Evolutionary conservation across 2,888 invertebrate species (phyloP).

Genomic region (Chamaedrilus cognettii): DNA sequence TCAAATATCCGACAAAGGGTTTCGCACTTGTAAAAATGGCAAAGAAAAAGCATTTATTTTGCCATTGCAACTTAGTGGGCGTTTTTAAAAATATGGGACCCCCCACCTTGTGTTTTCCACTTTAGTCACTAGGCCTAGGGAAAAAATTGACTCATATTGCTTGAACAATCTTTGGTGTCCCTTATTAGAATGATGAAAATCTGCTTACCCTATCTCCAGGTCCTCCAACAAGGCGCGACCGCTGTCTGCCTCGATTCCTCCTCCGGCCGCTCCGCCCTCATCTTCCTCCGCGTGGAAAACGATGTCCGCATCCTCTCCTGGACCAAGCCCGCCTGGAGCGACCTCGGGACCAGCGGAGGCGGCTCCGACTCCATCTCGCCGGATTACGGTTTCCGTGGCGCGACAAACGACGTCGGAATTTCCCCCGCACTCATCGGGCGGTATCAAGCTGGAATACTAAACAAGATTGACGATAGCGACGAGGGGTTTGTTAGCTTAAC

Average conservation of each 20-base stretch:
- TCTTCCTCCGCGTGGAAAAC: slow-evolving; percentile 79
- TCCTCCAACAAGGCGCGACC: slow-evolving; percentile 74
- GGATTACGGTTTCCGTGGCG: slow-evolving; percentile 14
- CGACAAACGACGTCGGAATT: slow-evolving; percentile 8
- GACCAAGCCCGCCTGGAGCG: slow-evolving; percentile 63
- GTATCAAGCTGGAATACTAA: slow-evolving; percentile 6
- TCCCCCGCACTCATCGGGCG: slow-evolving; percentile 7
- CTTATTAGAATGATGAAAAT: no score
- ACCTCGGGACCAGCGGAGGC: slow-evolving; percentile 36
- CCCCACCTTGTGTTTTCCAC: no score
- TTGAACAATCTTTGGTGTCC: no score
- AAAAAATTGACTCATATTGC: no score
- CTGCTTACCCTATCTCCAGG: no score
- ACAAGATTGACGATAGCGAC: slow-evolving; percentile 59
- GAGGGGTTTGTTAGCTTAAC: slow-evolving; percentile 79
- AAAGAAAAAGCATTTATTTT: no score
- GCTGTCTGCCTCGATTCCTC: slow-evolving; percentile 73
- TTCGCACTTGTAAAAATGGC: no score
- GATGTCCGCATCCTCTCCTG: slow-evolving; percentile 84
- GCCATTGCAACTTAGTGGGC: no score
- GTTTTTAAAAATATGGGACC: no score
- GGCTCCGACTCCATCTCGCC: slow-evolving; percentile 55
- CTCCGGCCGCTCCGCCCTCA: slow-evolving; percentile 67
- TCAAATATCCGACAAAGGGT: no score
- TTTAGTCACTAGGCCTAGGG: no score